Percentiles rank a stretch among this genome's conserved stretches.
Evolutionary conservation across 2,888 invertebrate genomes (phyloP).

Genomic region (Tigriopus californicus): DNA sequence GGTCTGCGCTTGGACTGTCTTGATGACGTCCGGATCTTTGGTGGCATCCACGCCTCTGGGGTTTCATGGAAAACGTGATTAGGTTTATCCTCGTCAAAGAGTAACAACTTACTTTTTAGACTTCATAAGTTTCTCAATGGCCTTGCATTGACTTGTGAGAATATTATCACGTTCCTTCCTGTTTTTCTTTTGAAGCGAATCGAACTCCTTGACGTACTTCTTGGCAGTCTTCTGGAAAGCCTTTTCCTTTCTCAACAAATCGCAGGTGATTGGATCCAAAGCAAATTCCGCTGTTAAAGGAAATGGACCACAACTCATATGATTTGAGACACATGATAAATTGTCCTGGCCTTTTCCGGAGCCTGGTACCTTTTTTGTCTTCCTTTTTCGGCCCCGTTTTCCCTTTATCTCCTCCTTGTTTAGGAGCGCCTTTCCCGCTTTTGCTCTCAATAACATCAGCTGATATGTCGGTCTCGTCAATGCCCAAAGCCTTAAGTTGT

Average conservation of each 20-base stretch:
- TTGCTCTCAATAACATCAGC: slow-evolving; percentile 28
- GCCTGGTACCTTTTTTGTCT: slow-evolving; percentile 20
- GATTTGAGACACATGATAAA: too few relatives aligned
- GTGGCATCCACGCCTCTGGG: slow-evolving; percentile 9
- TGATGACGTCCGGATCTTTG: slow-evolving; percentile 24
- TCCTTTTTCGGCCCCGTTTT: slow-evolving; percentile 19
- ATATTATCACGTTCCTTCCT: slow-evolving; percentile 73
- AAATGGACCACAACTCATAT: too few relatives aligned
- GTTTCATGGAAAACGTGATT: background rate
- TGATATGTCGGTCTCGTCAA: slow-evolving; percentile 44
- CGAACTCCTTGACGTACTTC: slow-evolving; percentile 89
- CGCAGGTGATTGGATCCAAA: slow-evolving; percentile 76
- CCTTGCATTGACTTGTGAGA: slow-evolving; percentile 75
- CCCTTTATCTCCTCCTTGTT: slow-evolving; percentile 12
- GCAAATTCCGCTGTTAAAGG: slow-evolving; percentile 37
- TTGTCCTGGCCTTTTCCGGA: too few relatives aligned
- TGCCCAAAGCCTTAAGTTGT: slow-evolving; percentile 88
- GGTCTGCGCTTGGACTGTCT: slow-evolving; percentile 79
- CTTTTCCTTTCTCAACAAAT: slow-evolving; percentile 68
- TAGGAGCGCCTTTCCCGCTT: slow-evolving; percentile 28
- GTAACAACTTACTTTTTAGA: slow-evolving; percentile 81
- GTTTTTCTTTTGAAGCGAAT: slow-evolving; percentile 74
- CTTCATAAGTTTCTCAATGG: slow-evolving; percentile 81
- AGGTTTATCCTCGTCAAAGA: too few relatives aligned
- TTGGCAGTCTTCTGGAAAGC: slow-evolving; percentile 57